Percentiles rank a stretch among this genome's conserved stretches.
Conservation (phyloP, 1,140 invertebrate species). For the Pissodes strobi region DNA sequence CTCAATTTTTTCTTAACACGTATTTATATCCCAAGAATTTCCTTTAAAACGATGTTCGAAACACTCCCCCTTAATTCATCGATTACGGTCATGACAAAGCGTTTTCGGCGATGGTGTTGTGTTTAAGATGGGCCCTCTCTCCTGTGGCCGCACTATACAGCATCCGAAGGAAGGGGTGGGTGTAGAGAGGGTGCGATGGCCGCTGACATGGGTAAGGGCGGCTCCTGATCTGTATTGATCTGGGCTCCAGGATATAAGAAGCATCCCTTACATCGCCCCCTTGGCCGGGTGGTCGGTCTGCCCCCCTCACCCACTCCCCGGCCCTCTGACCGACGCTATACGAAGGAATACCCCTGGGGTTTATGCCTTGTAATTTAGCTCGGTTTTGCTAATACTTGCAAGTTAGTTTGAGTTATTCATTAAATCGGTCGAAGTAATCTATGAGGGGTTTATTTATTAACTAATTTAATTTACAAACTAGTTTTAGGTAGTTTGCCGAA, state of each 20-base stretch:
- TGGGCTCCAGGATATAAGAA: conserved; percentile 54
- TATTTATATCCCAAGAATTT: no score
- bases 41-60: not conserved
- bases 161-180: conserved; percentile 32
- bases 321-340: not conserved
- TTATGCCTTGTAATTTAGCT: conserved; percentile 42
- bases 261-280: conserved; percentile 54
- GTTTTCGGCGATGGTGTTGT: conserved; percentile 25
- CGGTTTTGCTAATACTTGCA: conserved; percentile 41
- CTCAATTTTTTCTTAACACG: no score
- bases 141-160: conserved; percentile 22
- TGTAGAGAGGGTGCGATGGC: conserved; percentile 49
- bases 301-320: conserved; percentile 14
- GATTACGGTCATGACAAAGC: conserved; percentile 21
- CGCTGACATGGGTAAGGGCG: conserved; percentile 54
- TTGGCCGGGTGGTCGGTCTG: conserved; percentile 2
- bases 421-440: conserved; percentile 37
- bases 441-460: conserved; percentile 38
- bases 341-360: conserved; percentile 33
- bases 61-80: conserved; percentile 9
- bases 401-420: conserved; percentile 40
- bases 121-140: conserved; percentile 34
- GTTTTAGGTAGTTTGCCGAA: conserved; percentile 30
- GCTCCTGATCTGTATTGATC: conserved; percentile 57
- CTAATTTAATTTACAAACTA: conserved; percentile 40